Evolutionary conservation across 2,113 vertebrate species (phyloP).

Genomic region (Lepisosteus oculatus): DNA sequence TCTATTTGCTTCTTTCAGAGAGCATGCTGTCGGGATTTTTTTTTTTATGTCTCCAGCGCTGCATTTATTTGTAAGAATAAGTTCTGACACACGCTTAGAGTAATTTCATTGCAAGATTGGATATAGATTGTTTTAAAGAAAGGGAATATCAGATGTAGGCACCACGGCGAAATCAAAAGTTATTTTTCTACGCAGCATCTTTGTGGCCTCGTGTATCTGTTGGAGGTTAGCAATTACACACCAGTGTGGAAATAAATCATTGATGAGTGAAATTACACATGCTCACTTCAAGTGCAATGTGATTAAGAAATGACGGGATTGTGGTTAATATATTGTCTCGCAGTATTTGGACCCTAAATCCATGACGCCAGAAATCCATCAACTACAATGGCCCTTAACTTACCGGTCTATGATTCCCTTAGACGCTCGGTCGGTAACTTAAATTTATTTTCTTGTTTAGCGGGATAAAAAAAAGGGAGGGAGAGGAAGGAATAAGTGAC

Average conservation of each 20-base stretch:
- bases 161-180: neutral
- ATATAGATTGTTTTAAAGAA: neutral
- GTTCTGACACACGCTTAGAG: neutral
- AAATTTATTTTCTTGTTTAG: conserved; percentile 21
- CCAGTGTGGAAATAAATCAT: conserved; percentile 73
- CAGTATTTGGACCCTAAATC: conserved; percentile 59
- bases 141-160: neutral
- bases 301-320: conserved; percentile 77
- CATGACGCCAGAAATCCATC: conserved; percentile 66
- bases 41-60: too few relatives aligned
- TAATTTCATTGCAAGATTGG: neutral
- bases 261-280: conserved; percentile 76
- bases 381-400: conserved; percentile 59
- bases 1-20: too few relatives aligned
- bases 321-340: conserved; percentile 67
- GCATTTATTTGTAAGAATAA: neutral
- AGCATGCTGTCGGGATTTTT: too few relatives aligned
- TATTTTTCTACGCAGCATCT: neutral
- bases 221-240: conserved; percentile 60
- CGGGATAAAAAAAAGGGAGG: conserved; percentile 32
- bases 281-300: conserved; percentile 76
- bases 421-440: conserved; percentile 19
- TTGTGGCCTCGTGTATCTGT: conserved; percentile 32
- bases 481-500: conserved; percentile 14
- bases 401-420: conserved; percentile 36